These are phyloP conservation scores for Pollenia amentaria DNA, from an alignment of 2,888 invertebrate species.

Conservation along the genomic window DNA sequence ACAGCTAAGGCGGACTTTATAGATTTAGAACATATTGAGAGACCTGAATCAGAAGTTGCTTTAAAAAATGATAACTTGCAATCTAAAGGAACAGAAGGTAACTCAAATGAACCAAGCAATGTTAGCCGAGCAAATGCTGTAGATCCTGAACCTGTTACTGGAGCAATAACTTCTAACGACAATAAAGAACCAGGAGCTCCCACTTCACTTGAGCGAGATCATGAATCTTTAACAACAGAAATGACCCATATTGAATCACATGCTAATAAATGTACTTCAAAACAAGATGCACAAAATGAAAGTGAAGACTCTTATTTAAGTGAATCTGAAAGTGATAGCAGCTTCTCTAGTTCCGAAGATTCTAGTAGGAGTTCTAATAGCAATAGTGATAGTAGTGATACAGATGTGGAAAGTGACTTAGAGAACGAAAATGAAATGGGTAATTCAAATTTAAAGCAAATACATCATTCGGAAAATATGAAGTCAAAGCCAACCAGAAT, in stretches of 20 bases:
- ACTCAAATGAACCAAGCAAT: neutral
- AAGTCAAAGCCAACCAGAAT: too few relatives aligned
- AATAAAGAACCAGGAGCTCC: neutral
- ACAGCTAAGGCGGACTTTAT: neutral
- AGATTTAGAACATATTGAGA: neutral
- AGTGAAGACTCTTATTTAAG: slow-evolving; percentile 70
- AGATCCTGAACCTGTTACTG: neutral
- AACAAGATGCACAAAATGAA: slow-evolving; percentile 4
- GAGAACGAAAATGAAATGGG: neutral
- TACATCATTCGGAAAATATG: neutral
- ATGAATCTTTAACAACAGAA: too few relatives aligned
- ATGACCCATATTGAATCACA: too few relatives aligned
- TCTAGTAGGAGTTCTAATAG: neutral
- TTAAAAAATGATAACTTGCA: neutral
- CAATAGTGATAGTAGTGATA: neutral
- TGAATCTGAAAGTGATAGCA: slow-evolving; percentile 73
- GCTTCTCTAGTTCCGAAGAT: slow-evolving; percentile 55
- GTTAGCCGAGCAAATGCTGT: neutral
- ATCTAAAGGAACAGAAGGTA: neutral
- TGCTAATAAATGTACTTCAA: neutral
- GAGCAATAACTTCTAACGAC: neutral
- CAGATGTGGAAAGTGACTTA: slow-evolving; percentile 18
- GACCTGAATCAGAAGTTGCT: neutral
- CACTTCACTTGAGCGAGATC: too few relatives aligned
- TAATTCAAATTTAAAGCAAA: neutral